A percentile compares a stretch with the other conserved stretches of the same genome.
Conservation (phyloP, 1,140 invertebrate genomes). For the Trichonephila inaurata region DNA sequence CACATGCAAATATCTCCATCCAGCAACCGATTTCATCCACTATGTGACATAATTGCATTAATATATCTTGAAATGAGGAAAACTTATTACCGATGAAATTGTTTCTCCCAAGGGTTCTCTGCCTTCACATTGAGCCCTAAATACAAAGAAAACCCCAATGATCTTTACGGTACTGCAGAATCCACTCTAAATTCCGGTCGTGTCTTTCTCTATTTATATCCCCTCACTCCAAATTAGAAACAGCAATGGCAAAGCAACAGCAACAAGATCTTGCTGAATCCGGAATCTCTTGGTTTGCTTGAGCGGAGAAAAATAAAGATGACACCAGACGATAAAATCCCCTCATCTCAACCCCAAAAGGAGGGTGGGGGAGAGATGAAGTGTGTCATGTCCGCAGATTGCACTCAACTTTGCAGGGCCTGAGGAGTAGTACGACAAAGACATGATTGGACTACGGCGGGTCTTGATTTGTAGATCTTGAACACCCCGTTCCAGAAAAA, state of each 20-base stretch:
- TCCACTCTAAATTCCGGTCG: not conserved
- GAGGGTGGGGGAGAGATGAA: not conserved
- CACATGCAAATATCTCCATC: no score
- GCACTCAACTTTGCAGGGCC: slow-evolving; percentile 16
- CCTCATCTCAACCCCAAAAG: not conserved
- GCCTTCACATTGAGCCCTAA: not conserved
- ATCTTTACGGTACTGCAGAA: not conserved
- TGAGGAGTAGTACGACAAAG: not conserved
- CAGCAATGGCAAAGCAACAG: not conserved
- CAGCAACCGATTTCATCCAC: no score
- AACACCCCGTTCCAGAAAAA: not conserved
- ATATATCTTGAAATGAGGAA: no score
- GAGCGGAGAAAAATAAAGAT: not conserved
- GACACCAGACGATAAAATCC: slow-evolving; percentile 19
- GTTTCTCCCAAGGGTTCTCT: no score
- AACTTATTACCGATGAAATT: no score
- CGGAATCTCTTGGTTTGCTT: not conserved
- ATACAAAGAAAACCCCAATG: not conserved
- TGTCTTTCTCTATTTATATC: not conserved
- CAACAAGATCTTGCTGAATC: not conserved
- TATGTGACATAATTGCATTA: no score
- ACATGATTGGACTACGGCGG: not conserved
- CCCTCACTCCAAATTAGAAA: not conserved
- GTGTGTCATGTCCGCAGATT: slow-evolving; percentile 24
- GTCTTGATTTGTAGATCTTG: slow-evolving; percentile 20